A percentile compares a stretch with the other conserved stretches of the same genome.
Conservation (phyloP, 2,888 invertebrate genomes). For the Stictocephala bisonia region DNA sequence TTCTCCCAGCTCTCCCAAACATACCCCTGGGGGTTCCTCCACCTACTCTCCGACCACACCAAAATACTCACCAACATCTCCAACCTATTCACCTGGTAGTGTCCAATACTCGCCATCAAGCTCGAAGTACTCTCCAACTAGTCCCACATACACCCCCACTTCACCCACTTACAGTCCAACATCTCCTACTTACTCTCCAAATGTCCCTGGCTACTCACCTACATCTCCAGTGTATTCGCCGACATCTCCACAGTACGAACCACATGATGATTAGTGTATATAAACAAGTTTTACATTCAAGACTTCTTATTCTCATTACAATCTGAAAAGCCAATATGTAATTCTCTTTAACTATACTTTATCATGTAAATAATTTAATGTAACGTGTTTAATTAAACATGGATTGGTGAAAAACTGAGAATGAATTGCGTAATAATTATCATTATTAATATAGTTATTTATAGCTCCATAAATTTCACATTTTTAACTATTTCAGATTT, state of each 20-base stretch:
- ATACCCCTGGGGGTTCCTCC: constrained; percentile 66
- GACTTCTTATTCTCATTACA: neutral
- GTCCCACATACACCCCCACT: constrained; percentile 78
- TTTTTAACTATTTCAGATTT: no score
- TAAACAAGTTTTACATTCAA: neutral
- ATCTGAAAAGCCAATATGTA: no score
- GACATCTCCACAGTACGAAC: constrained; percentile 64
- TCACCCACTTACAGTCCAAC: constrained; percentile 78
- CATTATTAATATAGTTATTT: no score
- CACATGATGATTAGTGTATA: constrained; percentile 40
- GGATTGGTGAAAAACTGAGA: no score
- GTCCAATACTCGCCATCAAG: constrained; percentile 83
- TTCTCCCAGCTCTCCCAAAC: constrained; percentile 71
- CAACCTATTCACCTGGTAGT: constrained; percentile 86
- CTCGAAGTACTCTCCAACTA: constrained; percentile 71
- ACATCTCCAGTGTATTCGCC: constrained; percentile 78
- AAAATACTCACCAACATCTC: constrained; percentile 86
- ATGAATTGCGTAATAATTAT: no score
- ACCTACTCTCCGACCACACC: constrained; percentile 67
- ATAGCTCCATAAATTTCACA: no score
- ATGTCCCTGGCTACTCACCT: constrained; percentile 80
- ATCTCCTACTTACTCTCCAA: constrained; percentile 83
- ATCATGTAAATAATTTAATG: no score
- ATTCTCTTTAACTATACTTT: no score
- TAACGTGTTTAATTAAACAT: no score